Evolutionary conservation across 53 echinoderm and acorn worm genomes (phyloP), one percentile per base, ranked within the genome.

Genomic region (Mesocentrotus franciscanus): DNA sequence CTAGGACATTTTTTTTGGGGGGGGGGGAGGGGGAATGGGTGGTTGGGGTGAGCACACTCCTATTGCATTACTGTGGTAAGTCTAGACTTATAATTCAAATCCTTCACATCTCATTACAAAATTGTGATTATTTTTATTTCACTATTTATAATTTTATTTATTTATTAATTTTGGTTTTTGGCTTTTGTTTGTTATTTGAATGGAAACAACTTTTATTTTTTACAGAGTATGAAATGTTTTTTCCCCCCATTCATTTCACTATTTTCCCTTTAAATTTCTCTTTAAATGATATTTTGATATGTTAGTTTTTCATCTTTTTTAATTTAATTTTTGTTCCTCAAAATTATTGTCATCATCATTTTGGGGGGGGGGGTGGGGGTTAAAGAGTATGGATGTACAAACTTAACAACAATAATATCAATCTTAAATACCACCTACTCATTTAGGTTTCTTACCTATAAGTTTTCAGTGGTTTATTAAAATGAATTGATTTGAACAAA

Each of bases 401-500:
- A 84, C 33, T 0, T 42, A 20, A 39, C 5, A 42, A 42, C 84
- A 84, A 55, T 8, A 84, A 84, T 49, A 27, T 34, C 1, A 10
- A 33, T 49, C 34, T 78, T 14, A 33, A 4, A 78, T 78, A 22
- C 42, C 55, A 17, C 42, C 84, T 84, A 39, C 27, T 32, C 75
- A 75, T 75, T 0, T 30, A 75, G n/a, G 10, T 75, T 75, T n/a
- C 11, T 32, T 32, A 12, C 29, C 4, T 64, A 11, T 20, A 64
- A 64, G 20, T 64, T 49, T 49, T 75, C 27, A 75, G 30, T 75
- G 39, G 87, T 87, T 58, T n/a, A 87, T 87, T 87, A 27, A 11
- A 57, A 58, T 18, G n/a, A 58, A 87, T 87, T 49, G 29, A 87
- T 9, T 22, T n/a, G 87, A 87, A 87, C 87, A 87, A 87, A 87